A percentile compares a stretch with the other conserved stretches of the same genome.
These are phyloP conservation scores for Platyrinchus mystaceus DNA, from an alignment of 2,797 vertebrate species.

Conservation along the genomic window DNA sequence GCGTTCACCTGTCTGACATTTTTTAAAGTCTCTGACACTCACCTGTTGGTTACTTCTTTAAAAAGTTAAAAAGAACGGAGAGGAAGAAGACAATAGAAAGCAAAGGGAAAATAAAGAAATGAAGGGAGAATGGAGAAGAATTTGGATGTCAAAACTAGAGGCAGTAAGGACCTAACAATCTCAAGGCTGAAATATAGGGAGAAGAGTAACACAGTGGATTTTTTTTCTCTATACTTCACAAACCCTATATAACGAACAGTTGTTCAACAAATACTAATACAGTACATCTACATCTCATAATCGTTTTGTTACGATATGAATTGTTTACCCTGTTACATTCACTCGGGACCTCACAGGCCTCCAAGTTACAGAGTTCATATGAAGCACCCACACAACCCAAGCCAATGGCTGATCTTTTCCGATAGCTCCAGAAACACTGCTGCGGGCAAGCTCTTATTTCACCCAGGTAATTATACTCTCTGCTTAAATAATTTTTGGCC, in stretches of 20 bases:
- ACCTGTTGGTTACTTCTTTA: not conserved
- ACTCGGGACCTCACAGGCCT: not conserved
- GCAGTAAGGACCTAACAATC: not conserved
- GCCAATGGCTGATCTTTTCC: not conserved
- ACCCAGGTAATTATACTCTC: not conserved
- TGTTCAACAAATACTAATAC: not conserved
- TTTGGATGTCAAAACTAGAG: not conserved
- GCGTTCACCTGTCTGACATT: not conserved
- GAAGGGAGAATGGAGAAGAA: not conserved
- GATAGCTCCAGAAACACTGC: not conserved
- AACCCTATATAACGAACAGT: not conserved
- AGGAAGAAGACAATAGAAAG: not conserved
- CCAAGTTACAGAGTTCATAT: fast-evolving
- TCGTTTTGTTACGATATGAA: not conserved
- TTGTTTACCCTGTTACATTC: not conserved
- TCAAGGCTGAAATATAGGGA: not conserved
- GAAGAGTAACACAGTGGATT: not conserved
- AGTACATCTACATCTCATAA: not conserved
- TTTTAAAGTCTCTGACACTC: not conserved
- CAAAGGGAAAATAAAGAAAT: not conserved
- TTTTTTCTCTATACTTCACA: not conserved
- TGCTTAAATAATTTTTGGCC: not conserved
- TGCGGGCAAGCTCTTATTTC: not conserved
- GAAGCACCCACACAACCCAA: not conserved
- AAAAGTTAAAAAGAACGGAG: not conserved